Conservation (phyloP, 2,113 vertebrate species). For the Pollimyrus isidori region DNA sequence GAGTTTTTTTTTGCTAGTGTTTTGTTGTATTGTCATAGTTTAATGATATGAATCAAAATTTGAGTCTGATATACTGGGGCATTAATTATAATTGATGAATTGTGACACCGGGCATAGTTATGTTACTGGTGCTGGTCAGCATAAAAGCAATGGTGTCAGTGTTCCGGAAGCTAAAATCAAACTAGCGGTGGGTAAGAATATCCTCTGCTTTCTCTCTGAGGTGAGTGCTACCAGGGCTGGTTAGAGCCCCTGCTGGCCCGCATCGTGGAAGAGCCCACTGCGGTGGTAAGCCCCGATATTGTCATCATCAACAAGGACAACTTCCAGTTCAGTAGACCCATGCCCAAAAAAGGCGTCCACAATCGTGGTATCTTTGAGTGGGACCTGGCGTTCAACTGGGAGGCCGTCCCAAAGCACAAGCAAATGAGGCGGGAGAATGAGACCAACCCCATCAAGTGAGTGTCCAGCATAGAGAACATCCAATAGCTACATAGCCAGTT, state of each 20-base stretch:
- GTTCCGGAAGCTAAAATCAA: neutral
- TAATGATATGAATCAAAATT: neutral
- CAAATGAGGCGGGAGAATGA: slow-evolving; percentile 62
- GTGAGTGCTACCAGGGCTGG: slow-evolving; percentile 80
- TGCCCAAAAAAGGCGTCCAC: slow-evolving; percentile 41
- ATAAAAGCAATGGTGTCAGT: neutral
- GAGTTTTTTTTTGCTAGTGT: neutral
- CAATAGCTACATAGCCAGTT: neutral
- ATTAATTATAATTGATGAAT: neutral
- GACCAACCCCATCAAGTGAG: slow-evolving; percentile 73
- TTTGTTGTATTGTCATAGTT: neutral
- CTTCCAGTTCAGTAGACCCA: slow-evolving; percentile 64
- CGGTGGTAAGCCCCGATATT: slow-evolving; percentile 73
- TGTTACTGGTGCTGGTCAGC: neutral
- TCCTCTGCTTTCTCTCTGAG: slow-evolving; percentile 38
- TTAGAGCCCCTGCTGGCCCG: slow-evolving; percentile 77
- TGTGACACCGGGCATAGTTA: neutral
- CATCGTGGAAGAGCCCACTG: slow-evolving; percentile 61
- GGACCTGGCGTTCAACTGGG: slow-evolving; percentile 75
- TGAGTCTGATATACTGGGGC: neutral
- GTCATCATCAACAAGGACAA: slow-evolving; percentile 63
- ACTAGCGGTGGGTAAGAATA: neutral
- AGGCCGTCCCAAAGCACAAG: slow-evolving; percentile 53
- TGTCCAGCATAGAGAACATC: neutral
- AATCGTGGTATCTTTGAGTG: slow-evolving; percentile 76